Evolutionary conservation across 2,888 invertebrate genomes (phyloP).

Genomic region (Agriopis aurantiaria): DNA sequence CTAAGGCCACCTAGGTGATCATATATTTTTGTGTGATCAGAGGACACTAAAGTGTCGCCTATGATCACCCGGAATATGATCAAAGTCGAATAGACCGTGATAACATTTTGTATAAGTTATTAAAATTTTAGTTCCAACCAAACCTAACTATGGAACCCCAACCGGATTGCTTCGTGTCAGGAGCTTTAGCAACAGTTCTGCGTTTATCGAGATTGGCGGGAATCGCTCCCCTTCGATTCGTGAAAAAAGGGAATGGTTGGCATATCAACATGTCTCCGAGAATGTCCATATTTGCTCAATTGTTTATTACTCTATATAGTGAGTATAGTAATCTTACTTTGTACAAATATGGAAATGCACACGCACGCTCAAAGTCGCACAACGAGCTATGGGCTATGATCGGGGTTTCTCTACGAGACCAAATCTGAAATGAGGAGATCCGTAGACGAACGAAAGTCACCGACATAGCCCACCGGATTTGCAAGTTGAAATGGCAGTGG

Average conservation of each 20-base stretch:
- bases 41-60: too few relatives aligned
- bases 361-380: not conserved
- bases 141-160: not conserved
- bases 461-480: too few relatives aligned
- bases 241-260: not conserved
- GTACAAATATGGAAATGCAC: too few relatives aligned
- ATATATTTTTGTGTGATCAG: too few relatives aligned
- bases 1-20: too few relatives aligned
- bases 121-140: not conserved
- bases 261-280: not conserved
- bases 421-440: too few relatives aligned
- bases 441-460: too few relatives aligned
- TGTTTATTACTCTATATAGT: not conserved
- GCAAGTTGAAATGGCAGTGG: too few relatives aligned
- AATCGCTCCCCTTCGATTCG: constrained; percentile 1
- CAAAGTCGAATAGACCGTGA: too few relatives aligned
- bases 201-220: not conserved
- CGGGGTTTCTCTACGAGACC: too few relatives aligned
- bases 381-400: too few relatives aligned
- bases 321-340: not conserved
- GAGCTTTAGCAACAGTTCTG: not conserved
- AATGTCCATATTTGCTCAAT: not conserved
- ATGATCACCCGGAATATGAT: too few relatives aligned
- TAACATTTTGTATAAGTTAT: not conserved
- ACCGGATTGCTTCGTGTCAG: not conserved